Base-by-base conservation (phyloP, 2,797 vertebrate species). In the Cirrhinus molitorella region DNA sequence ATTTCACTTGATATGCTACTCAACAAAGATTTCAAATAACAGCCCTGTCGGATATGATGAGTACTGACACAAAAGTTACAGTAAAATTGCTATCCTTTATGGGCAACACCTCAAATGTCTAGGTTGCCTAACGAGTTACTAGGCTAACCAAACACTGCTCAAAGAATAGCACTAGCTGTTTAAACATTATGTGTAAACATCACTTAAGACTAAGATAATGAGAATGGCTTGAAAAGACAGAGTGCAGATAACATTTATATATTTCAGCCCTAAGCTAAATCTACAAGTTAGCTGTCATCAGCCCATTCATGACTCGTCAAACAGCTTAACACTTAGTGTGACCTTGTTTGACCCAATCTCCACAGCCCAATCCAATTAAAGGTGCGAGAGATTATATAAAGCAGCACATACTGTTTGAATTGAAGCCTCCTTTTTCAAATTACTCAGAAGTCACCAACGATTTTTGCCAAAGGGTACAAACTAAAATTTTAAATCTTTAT, bases 311-410 rank as follows among this genome's bases (percentile, higher is more conserved):
- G 40, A 78, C 65, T 71, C 53, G 28, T 77, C 28, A 77, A 83
- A 83, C 13, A 78, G 65, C 25, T 31, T 40, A 76, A 71, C 59
- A 85, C 47, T 59, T 43, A 61, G 11, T 4, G 3, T 76, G 73
- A 87, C 83, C 83, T 85, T 85, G 80, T 59, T 23, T 78, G 63
- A 71, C 45, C 65, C 57, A 17, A 55, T 77, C 76, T 80, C 11
- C 37, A 81, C 28, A 78, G 78, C 72, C 72, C 51, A 85, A 85
- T 83, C 86, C 84, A 81, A 85, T 83, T 87, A 83, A 75, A 85
- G 49, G 72, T 73, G 67, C 73, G 28, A 51, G 43, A 51, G 81
- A 80, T 80, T 82, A 63, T 79, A 21, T 86, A 40, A 72, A 40
- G 25, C 40, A 13, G 72, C 67, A 10, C 37, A 55, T 23, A 49